These are phyloP conservation scores for Willisornis vidua DNA, from an alignment of 2,113 vertebrate species.

Conservation along the genomic window DNA sequence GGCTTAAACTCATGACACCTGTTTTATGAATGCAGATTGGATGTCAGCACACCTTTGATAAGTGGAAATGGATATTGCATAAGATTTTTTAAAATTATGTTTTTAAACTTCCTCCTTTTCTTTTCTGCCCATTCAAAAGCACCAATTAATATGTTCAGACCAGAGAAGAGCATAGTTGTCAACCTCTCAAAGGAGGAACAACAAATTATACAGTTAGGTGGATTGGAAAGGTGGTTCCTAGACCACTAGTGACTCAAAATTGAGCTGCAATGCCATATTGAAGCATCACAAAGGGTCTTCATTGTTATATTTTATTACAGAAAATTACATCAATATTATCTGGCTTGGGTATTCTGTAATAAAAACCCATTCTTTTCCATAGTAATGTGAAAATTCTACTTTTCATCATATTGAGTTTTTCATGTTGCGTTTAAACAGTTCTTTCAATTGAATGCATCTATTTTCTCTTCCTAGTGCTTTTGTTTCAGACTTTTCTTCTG, in stretches of 20 bases:
- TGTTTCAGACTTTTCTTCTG: neutral
- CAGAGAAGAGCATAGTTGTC: neutral
- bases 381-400: neutral
- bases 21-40: neutral
- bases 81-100: neutral
- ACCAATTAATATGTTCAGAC: neutral
- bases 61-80: neutral
- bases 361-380: neutral
- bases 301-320: neutral
- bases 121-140: neutral
- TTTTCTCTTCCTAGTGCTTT: neutral
- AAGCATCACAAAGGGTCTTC: neutral
- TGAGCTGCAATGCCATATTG: neutral
- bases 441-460: neutral
- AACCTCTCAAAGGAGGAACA: neutral
- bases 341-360: neutral
- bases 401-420: neutral
- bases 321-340: neutral
- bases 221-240: neutral
- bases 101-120: neutral
- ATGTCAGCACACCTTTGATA: neutral
- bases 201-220: neutral
- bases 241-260: neutral
- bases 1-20: constrained; percentile 13
- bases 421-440: neutral